phyloP scores from a whole-genome alignment of 2,888 invertebrate species.

The Dilophus febrilis region DNA sequence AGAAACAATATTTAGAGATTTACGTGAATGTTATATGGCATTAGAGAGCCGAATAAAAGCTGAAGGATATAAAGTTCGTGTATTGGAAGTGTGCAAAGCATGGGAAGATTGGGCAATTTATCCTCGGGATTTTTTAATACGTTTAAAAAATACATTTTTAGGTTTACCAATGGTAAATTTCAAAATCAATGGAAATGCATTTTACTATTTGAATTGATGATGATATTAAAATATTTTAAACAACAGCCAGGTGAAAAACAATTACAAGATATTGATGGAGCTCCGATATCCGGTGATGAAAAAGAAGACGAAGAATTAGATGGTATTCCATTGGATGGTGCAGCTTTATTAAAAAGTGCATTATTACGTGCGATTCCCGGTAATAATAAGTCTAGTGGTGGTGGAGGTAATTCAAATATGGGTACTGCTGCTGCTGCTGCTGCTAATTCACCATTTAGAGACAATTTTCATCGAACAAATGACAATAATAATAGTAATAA shows the following conservation, averaged over 20 bases:
- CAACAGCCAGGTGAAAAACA: constrained; percentile 19
- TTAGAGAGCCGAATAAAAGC: constrained; percentile 77
- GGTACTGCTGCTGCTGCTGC: constrained; percentile 11
- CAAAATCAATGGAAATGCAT: background rate
- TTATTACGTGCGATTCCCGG: constrained; percentile 31
- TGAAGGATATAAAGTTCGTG: constrained; percentile 87
- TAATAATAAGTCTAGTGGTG: background rate
- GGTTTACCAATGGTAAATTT: constrained; percentile 38
- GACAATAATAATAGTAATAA: too few species aligned
- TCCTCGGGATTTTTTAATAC: constrained; percentile 77
- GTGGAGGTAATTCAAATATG: too few species aligned
- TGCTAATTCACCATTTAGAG: background rate
- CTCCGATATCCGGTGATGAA: constrained; percentile 32
- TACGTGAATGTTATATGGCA: constrained; percentile 52
- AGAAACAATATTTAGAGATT: constrained; percentile 54
- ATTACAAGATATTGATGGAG: constrained; percentile 31
- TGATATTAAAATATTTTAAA: background rate
- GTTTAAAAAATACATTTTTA: constrained; percentile 76
- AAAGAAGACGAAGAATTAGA: constrained; percentile 49
- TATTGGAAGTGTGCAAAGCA: constrained; percentile 77
- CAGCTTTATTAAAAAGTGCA: constrained; percentile 57
- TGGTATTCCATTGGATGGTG: constrained; percentile 65
- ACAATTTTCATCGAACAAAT: too few species aligned
- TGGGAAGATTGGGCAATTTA: constrained; percentile 99
- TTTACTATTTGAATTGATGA: background rate